These are phyloP conservation scores for Heliocidaris erythrogramma DNA, from an alignment of 35 echinoderm and acorn worm species.

Conservation along the genomic window DNA sequence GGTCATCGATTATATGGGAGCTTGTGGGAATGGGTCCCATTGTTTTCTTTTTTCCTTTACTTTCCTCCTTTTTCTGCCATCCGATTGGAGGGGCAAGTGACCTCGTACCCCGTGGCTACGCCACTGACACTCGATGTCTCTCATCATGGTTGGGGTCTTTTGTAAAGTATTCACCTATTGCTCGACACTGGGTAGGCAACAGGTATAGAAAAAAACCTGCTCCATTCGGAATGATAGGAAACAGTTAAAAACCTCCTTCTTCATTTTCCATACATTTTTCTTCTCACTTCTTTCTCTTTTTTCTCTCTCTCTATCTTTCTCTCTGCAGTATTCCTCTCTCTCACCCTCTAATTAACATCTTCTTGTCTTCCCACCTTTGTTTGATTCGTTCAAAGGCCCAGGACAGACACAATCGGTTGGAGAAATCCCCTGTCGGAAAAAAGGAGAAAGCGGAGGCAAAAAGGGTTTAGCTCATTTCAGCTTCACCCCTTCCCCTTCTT, in stretches of 20 bases:
- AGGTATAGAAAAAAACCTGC: not conserved
- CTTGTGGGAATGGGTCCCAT: too few relatives aligned
- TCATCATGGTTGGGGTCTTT: not conserved
- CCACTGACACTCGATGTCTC: not conserved
- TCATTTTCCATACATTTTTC: not conserved
- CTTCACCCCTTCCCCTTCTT: not conserved
- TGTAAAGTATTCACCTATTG: not conserved
- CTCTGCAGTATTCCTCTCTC: not conserved
- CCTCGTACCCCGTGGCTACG: too few relatives aligned
- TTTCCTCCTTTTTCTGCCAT: too few relatives aligned
- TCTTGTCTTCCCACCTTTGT: not conserved
- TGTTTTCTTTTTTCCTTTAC: too few relatives aligned
- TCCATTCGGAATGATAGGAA: not conserved
- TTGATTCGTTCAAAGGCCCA: not conserved
- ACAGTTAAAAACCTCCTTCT: too few relatives aligned
- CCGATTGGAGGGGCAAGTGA: too few relatives aligned
- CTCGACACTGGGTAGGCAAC: not conserved
- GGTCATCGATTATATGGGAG: too few relatives aligned
- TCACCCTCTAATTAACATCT: not conserved
- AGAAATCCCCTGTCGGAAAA: conserved; percentile 9
- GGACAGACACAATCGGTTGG: not conserved
- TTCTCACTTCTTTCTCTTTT: not conserved
- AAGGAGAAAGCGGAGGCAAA: not conserved
- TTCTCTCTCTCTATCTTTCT: not conserved
- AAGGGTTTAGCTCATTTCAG: not conserved